Evolutionary conservation across 2,113 vertebrate species (phyloP), one percentile per base, ranked within the genome.

Genomic region (Brachyhypopomus occidentalis): DNA sequence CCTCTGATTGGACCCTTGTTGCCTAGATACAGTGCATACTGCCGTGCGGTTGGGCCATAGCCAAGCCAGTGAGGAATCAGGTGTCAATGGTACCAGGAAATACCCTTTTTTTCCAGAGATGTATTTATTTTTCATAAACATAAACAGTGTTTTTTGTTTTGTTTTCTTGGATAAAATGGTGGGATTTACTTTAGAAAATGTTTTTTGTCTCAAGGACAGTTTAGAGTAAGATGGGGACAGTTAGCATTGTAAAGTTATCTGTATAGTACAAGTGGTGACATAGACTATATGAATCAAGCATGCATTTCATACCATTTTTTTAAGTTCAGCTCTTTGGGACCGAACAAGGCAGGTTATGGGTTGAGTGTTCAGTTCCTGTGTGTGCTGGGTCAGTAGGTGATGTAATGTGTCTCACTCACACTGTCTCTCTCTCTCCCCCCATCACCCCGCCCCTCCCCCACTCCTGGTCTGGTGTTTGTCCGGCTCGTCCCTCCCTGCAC

Each of bases 31-130:
- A 95, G 94, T 96, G 92, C 95, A 95, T 94, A 94, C 92, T 94
- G 96, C 95, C 92, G 93, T 95, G 95, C 92, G 93, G 94, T 94
- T 95, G 96, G 95, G 95, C 94, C 91, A 88, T 94, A 94, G 91
- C 90, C 89, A 88, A 94, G 90, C 92, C 93, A 93, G 90, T 94
- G 96, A 96, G 94, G 95, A 94, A 96, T 95, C 95, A 92, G 96
- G 96, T 97, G 95, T 96, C 93, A 94, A 96, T 95, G 95, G 95
- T 96, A 96, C 94, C 95, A 94, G 95, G 95, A 95, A 94, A 94
- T 91, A 89, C 94, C 94, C 93, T 92, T 90, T 90, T 90, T 88
- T 85, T 84, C 84, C 88, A 89, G 77, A 91, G 89, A 87, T 92
- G 79, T 90, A 75, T 89, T 88, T 45, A 67, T 73, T 86, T 86